A percentile compares a stretch with the other conserved stretches of the same genome.
Evolutionary conservation across 1,140 invertebrate species (phyloP).

Genomic region (Mizuhopecten yessoensis): DNA sequence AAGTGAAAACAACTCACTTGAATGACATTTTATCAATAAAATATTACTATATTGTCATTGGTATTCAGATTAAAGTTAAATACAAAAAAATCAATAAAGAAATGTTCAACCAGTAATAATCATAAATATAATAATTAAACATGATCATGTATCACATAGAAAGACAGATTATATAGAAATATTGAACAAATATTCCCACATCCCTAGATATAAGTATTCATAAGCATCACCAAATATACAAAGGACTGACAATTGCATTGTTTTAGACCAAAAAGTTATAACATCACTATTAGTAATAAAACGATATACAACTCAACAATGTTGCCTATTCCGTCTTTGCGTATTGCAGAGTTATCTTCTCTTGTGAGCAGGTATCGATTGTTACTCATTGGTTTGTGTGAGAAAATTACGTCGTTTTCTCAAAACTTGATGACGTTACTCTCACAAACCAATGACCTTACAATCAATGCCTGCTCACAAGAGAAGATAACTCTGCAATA

Average conservation of each 20-base stretch:
- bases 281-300: background rate
- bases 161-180: background rate
- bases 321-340: no score
- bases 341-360: no score
- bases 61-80: background rate
- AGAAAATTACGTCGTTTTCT: no score
- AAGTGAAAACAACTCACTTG: constrained; percentile 18
- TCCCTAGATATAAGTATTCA: no score
- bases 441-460: no score
- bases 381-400: no score
- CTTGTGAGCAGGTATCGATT: no score
- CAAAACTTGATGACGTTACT: no score
- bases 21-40: constrained; percentile 15
- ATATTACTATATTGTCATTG: background rate
- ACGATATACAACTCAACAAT: background rate
- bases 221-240: background rate
- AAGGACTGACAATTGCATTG: background rate
- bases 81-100: background rate
- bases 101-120: background rate
- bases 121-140: background rate
- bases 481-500: no score
- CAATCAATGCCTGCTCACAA: no score
- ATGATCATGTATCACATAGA: background rate
- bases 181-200: background rate
- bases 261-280: background rate